These are phyloP conservation scores for Spheniscus humboldti DNA, from an alignment of 2,797 vertebrate species.

Conservation along the genomic window DNA sequence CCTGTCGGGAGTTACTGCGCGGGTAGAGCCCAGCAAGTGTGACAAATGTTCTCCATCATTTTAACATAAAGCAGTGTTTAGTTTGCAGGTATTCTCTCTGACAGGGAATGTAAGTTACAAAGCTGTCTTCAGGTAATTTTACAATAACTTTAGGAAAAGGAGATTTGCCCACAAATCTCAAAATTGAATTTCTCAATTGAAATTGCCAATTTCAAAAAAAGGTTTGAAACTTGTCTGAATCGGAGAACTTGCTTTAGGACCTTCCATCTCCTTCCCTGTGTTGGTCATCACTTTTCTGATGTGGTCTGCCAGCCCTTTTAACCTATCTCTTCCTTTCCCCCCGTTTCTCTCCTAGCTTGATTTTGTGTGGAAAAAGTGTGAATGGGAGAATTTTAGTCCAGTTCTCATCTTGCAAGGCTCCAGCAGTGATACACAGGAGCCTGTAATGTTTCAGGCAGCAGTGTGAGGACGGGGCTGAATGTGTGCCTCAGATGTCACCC, in stretches of 20 bases:
- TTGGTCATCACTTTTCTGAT: neutral
- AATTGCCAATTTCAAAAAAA: neutral
- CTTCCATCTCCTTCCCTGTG: neutral
- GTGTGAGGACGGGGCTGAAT: neutral
- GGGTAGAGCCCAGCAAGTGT: neutral
- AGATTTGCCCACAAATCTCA: neutral
- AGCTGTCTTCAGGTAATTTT: neutral
- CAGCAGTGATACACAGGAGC: neutral
- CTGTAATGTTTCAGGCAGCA: neutral
- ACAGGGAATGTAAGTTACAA: neutral
- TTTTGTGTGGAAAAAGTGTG: neutral
- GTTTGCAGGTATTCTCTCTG: neutral
- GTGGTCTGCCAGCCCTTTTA: neutral
- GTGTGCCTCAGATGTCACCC: accelerated
- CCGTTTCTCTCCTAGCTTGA: neutral
- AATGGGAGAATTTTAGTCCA: neutral
- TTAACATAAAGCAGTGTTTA: neutral
- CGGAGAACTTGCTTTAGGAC: neutral
- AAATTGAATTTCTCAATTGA: too few relatives aligned
- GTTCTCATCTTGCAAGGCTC: neutral
- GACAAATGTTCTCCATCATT: neutral
- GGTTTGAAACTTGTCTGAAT: neutral
- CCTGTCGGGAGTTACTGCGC: neutral
- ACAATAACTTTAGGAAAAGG: neutral
- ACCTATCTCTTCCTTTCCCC: neutral